Evolutionary conservation across 2,888 invertebrate species (phyloP).

Genomic region (Ischnus inquisitorius): DNA sequence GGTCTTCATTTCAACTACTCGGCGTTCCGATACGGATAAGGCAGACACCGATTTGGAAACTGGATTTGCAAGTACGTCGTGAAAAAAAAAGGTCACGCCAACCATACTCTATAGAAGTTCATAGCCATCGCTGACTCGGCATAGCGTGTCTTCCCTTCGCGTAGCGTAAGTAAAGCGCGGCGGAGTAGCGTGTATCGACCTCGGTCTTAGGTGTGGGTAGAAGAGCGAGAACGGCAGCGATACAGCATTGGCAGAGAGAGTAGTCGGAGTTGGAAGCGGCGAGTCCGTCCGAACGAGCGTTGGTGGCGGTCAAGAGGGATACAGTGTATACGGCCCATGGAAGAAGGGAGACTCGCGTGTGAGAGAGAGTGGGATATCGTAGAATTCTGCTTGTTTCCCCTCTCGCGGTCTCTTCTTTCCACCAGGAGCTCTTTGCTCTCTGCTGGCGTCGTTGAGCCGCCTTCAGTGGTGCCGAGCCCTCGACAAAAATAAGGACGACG

Average conservation of each 20-base stretch:
- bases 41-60: neutral
- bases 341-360: conserved; percentile 20
- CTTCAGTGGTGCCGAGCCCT: conserved; percentile 73
- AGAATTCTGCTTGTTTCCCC: conserved; percentile 2
- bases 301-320: conserved; percentile 63
- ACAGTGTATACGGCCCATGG: conserved; percentile 21
- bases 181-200: conserved; percentile 81
- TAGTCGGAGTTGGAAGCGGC: conserved; percentile 60
- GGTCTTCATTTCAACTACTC: neutral
- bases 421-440: conserved; percentile 53
- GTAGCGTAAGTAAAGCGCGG: conserved; percentile 76
- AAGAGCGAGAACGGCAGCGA: conserved; percentile 56
- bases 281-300: conserved; percentile 53
- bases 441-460: conserved; percentile 65
- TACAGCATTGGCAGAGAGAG: conserved; percentile 40
- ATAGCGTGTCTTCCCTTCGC: conserved; percentile 74
- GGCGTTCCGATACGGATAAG: neutral
- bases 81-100: neutral
- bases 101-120: conserved; percentile 13
- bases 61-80: neutral
- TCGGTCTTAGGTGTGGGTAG: conserved; percentile 81
- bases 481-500: conserved; percentile 71
- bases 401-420: conserved; percentile 36
- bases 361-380: conserved; percentile 35
- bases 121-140: conserved; percentile 62